Percentiles rank a stretch among this genome's conserved stretches.
These are phyloP conservation scores for Pseudorhombus dupliciocellatus DNA, from an alignment of 2,113 vertebrate species.

Conservation along the genomic window DNA sequence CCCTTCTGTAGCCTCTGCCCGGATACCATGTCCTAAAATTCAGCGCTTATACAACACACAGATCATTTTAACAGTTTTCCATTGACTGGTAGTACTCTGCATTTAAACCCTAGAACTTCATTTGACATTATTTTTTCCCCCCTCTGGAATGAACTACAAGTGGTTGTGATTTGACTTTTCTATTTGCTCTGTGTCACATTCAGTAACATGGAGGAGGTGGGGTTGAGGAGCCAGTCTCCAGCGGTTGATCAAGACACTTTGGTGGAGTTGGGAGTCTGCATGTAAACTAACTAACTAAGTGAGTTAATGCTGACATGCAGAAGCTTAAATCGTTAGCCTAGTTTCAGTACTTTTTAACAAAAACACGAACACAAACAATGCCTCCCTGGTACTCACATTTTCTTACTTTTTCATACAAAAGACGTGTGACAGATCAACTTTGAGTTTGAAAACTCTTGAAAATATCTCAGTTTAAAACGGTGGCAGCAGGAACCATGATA, in stretches of 20 bases:
- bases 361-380: too few species aligned
- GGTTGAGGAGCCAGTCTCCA: too few species aligned
- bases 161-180: too few species aligned
- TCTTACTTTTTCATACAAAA: background rate
- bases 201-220: too few species aligned
- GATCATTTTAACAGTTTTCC: background rate
- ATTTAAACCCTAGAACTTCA: background rate
- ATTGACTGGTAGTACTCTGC: conserved; percentile 5
- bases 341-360: too few species aligned
- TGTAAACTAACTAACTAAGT: too few species aligned
- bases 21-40: conserved; percentile 9
- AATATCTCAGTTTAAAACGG: background rate
- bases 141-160: too few species aligned
- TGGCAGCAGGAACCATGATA: background rate
- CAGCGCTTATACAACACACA: conserved; percentile 4
- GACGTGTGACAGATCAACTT: background rate
- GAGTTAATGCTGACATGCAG: too few species aligned
- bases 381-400: background rate
- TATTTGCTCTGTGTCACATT: too few species aligned
- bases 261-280: too few species aligned
- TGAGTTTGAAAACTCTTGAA: background rate
- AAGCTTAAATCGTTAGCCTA: too few species aligned
- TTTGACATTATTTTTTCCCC: background rate
- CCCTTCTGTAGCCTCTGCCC: conserved; percentile 15
- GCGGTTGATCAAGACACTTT: too few species aligned